phyloP scores from a whole-genome alignment of 1,140 invertebrate species.

The Agrypnia vestita region DNA sequence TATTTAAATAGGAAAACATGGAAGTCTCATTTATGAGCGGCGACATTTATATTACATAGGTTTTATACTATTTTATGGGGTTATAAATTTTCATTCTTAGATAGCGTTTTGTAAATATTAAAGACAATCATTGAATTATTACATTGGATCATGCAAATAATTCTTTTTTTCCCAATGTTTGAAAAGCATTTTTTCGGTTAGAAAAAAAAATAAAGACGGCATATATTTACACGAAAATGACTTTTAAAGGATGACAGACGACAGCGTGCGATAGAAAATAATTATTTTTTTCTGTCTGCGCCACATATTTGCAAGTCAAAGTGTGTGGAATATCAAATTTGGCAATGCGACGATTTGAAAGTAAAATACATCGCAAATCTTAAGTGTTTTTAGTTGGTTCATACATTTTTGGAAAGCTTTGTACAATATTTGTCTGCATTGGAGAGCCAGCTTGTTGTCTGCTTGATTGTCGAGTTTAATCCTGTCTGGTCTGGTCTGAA shows the following conservation, averaged over 20 bases:
- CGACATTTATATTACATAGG: no score
- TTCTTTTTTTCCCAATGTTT: no score
- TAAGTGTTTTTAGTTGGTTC: slow-evolving; percentile 25
- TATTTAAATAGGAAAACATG: no score
- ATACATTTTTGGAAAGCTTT: slow-evolving; percentile 34
- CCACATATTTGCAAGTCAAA: slow-evolving; percentile 59
- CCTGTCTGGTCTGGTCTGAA: neutral
- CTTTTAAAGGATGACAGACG: slow-evolving; percentile 49
- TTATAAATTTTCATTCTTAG: no score
- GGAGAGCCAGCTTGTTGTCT: slow-evolving; percentile 1
- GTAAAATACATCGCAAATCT: slow-evolving; percentile 49
- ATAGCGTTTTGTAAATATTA: no score
- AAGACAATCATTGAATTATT: no score
- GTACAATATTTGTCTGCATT: slow-evolving; percentile 32
- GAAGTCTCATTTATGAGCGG: no score
- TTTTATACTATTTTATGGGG: no score
- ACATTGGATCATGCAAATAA: no score
- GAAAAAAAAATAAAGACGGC: slow-evolving; percentile 1
- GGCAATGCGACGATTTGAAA: slow-evolving; percentile 60
- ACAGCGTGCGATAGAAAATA: slow-evolving; percentile 53
- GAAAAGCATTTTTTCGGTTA: no score
- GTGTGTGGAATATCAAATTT: slow-evolving; percentile 60
- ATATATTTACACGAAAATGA: slow-evolving; percentile 47
- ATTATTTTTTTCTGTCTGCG: slow-evolving; percentile 56
- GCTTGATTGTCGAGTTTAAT: slow-evolving; percentile 1